These are phyloP conservation scores for Notechis scutatus DNA, from an alignment of 2,113 vertebrate genomes.

Conservation along the genomic window DNA sequence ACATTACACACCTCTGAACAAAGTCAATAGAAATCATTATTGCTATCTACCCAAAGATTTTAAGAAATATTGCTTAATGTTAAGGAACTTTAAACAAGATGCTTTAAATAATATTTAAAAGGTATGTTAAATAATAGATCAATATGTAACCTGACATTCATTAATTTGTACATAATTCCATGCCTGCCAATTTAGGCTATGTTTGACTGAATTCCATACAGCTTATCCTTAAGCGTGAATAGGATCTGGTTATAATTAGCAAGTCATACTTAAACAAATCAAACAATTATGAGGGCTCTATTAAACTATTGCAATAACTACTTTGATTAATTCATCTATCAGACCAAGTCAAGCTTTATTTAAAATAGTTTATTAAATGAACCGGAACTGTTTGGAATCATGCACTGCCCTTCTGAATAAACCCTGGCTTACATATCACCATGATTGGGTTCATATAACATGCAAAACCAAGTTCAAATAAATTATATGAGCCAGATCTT, in stretches of 20 bases:
- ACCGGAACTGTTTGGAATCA: neutral
- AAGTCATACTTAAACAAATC: neutral
- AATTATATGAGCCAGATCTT: neutral
- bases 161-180: neutral
- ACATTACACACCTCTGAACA: constrained; percentile 9
- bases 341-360: neutral
- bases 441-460: neutral
- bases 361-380: neutral
- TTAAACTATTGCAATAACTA: neutral
- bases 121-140: neutral
- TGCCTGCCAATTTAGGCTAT: neutral
- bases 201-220: neutral
- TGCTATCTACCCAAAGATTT: neutral
- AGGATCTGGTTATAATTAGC: neutral
- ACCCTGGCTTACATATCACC: neutral
- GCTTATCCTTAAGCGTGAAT: neutral
- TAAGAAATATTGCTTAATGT: neutral
- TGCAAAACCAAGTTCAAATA: neutral
- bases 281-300: neutral
- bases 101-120: neutral
- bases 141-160: neutral
- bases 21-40: neutral
- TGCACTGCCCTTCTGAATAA: neutral
- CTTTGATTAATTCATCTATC: neutral
- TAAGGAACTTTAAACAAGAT: neutral